phyloP scores from a whole-genome alignment of 2,888 invertebrate genomes.

The Drosophila hamatofila region DNA sequence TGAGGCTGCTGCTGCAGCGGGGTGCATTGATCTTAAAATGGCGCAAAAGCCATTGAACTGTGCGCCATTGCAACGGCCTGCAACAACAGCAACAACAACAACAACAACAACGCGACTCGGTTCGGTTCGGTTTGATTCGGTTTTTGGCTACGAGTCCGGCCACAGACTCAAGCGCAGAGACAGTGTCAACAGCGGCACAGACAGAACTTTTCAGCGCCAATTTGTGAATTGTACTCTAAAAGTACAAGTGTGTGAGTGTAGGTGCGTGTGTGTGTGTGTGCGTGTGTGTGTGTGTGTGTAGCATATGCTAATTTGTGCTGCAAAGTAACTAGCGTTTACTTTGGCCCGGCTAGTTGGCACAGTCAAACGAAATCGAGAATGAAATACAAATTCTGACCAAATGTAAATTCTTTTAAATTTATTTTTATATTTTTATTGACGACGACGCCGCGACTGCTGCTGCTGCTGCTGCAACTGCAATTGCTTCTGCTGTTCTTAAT shows the following conservation, averaged over 20 bases:
- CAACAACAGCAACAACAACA: conserved; percentile 36
- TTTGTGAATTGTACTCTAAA: conserved; percentile 1
- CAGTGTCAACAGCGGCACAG: conserved; percentile 24
- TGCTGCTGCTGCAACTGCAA: background rate
- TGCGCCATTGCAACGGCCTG: conserved; percentile 43
- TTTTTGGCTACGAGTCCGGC: conserved; percentile 19
- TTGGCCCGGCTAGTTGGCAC: conserved; percentile 12
- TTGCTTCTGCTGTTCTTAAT: background rate
- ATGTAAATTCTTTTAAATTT: conserved; percentile 61
- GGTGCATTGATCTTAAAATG: conserved; percentile 85
- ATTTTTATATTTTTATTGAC: conserved; percentile 48
- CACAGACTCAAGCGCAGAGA: conserved; percentile 7
- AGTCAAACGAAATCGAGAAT: conserved; percentile 61
- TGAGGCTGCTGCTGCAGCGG: conserved; percentile 47
- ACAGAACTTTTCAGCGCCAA: conserved; percentile 46
- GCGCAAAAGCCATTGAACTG: conserved; percentile 84
- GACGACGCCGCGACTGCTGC: conserved; percentile 16
- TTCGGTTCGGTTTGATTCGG: conserved; percentile 9
- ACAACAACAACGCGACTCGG: conserved; percentile 24
- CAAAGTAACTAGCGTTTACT: conserved; percentile 11
- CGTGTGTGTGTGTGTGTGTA: conserved; percentile 7
- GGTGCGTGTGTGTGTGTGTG: conserved; percentile 5
- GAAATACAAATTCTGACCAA: conserved; percentile 61
- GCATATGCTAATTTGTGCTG: conserved; percentile 47
- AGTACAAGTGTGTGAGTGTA: background rate